Evolutionary conservation across 2,797 vertebrate species (phyloP).

Genomic region (Botia almorhae): DNA sequence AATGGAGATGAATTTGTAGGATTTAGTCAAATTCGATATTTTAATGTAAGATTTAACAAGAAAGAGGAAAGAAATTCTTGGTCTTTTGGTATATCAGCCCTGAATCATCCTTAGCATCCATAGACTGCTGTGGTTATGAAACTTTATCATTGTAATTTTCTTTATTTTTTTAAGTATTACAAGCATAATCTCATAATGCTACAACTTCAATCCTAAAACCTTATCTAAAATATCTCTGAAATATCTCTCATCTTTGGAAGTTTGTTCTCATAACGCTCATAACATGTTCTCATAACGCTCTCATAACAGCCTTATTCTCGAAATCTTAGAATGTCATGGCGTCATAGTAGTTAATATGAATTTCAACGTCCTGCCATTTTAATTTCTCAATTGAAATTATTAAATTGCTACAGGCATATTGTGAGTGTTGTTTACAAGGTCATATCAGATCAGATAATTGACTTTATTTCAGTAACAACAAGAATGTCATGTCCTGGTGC

Average conservation of each 20-base stretch:
- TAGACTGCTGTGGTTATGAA: neutral
- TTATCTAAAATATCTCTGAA: no score
- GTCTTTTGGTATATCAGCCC: neutral
- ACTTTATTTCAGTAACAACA: neutral
- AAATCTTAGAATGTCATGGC: neutral
- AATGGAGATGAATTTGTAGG: neutral
- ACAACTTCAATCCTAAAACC: neutral
- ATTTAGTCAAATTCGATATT: neutral
- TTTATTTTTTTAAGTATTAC: neutral
- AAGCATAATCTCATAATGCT: neutral
- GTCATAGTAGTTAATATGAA: neutral
- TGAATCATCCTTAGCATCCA: neutral
- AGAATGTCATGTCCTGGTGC: neutral
- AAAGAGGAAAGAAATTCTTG: neutral
- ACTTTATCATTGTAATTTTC: no score
- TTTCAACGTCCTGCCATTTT: neutral
- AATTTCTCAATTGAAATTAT: neutral
- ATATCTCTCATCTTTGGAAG: neutral
- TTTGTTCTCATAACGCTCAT: neutral
- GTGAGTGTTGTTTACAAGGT: neutral
- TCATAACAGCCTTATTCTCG: neutral
- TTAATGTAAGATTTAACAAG: neutral
- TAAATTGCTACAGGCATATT: neutral
- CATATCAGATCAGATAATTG: neutral
- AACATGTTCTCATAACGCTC: neutral